phyloP scores from a whole-genome alignment of 2,888 invertebrate genomes.

The Thalpophila matura region DNA sequence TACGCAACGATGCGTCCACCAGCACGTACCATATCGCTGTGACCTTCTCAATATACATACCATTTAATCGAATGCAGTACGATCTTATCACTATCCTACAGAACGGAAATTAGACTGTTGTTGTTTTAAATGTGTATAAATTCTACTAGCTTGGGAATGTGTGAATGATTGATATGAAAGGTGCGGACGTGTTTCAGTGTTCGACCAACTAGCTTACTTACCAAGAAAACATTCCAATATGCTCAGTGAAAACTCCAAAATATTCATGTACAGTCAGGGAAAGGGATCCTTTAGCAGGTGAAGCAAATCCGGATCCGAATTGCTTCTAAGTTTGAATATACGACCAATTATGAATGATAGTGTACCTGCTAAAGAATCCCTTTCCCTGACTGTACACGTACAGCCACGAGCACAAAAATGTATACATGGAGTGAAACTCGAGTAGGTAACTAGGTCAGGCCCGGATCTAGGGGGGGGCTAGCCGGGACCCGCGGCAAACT shows the following conservation, averaged over 20 bases:
- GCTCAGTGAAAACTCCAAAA: not conserved
- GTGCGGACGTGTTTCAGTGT: constrained; percentile 63
- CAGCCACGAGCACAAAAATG: constrained; percentile 19
- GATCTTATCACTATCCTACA: constrained; percentile 69
- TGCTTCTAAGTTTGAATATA: too few relatives aligned
- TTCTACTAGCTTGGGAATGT: constrained; percentile 71
- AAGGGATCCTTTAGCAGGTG: too few relatives aligned
- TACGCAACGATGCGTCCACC: constrained; percentile 45
- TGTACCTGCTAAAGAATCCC: too few relatives aligned
- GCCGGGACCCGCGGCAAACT: too few relatives aligned
- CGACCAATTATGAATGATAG: too few relatives aligned
- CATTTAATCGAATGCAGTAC: constrained; percentile 67
- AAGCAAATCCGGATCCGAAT: too few relatives aligned
- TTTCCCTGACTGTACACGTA: too few relatives aligned
- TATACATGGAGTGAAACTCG: not conserved
- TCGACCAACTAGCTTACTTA: constrained; percentile 45
- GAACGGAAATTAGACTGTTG: constrained; percentile 77
- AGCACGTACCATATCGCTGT: constrained; percentile 55
- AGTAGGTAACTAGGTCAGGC: too few relatives aligned
- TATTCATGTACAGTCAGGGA: constrained; percentile 5
- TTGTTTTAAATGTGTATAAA: constrained; percentile 75
- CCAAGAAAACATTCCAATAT: not conserved
- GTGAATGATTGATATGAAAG: constrained; percentile 67
- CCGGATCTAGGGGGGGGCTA: too few relatives aligned
- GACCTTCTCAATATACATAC: constrained; percentile 64